Base-by-base conservation (phyloP, 2,888 invertebrate species). In the Pterobdella sp. region DNA sequence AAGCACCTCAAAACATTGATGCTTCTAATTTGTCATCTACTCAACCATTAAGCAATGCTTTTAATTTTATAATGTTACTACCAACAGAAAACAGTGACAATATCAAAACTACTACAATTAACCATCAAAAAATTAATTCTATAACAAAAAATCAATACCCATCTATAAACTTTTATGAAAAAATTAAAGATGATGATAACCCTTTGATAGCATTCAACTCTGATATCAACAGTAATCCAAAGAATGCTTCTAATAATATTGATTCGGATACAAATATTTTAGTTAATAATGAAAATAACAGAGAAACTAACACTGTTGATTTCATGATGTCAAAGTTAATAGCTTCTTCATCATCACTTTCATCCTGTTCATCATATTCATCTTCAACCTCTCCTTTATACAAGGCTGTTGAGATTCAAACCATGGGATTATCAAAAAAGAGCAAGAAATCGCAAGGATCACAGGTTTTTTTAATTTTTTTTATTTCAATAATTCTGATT, bases 391-490 rank as follows among this genome's bases (percentile, higher is more conserved):
- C 60, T 3, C 60, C 60, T 22, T 56, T n/a, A 56, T 56, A 56
- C n/a, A 56, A 56, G 60, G 60, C 60, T 14, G 60, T 56, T 18
- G 60, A 56, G 60, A 56, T 56, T 56, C 60, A 56, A 56, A 56
- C 60, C 18, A n/a, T 56, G n/a, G n/a, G 60, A 22, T 7, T 26
- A 26, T 7, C 60, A 7, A 67, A 36, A 36, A 67, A 26, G 36
- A 67, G 37, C n/a, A 67, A 42, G 35, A 67, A 36, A 22, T 67
- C 67, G 3, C 37, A 67, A 22, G 67, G 67, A 29, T 67, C 67
- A 67, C 67, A 67, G 37, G 67, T 67, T n/a, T n/a, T n/a, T n/a
- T n/a, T n/a, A n/a, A n/a, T n/a, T n/a, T n/a, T n/a, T n/a, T n/a
- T n/a, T n/a, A n/a, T n/a, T n/a, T n/a, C n/a, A n/a, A n/a, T n/a